Conservation (phyloP, 2,888 invertebrate species). For the Stictocephala bisonia region DNA sequence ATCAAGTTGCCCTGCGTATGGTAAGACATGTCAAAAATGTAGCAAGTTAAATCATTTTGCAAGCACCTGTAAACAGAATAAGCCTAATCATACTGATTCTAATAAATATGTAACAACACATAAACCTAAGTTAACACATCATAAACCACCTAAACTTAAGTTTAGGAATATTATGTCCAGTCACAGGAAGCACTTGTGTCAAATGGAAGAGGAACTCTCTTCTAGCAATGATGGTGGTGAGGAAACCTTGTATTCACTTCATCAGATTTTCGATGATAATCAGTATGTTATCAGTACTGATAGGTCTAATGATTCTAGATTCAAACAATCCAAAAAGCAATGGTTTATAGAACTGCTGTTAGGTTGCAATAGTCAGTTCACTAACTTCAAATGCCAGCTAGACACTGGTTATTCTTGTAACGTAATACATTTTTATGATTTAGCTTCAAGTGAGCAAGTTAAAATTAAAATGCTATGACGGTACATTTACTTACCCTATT, state of each 20-base stretch:
- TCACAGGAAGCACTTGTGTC: not conserved
- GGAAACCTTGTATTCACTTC: not conserved
- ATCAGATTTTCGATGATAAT: too few relatives aligned
- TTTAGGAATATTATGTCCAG: not conserved
- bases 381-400: not conserved
- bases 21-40: too few relatives aligned
- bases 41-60: too few relatives aligned
- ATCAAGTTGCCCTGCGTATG: too few relatives aligned
- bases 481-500: not conserved
- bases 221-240: not conserved
- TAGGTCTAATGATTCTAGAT: too few relatives aligned
- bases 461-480: not conserved
- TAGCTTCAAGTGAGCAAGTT: not conserved
- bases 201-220: not conserved
- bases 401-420: not conserved
- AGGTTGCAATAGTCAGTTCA: not conserved
- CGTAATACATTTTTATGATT: not conserved
- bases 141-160: not conserved
- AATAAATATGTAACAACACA: too few relatives aligned
- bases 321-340: not conserved
- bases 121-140: too few relatives aligned
- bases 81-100: too few relatives aligned
- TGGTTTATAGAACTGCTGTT: not conserved
- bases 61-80: too few relatives aligned
- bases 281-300: too few relatives aligned